Evolutionary conservation across 2,797 vertebrate species (phyloP), one percentile per base, ranked within the genome.

Genomic region (Poeciliopsis infans): DNA sequence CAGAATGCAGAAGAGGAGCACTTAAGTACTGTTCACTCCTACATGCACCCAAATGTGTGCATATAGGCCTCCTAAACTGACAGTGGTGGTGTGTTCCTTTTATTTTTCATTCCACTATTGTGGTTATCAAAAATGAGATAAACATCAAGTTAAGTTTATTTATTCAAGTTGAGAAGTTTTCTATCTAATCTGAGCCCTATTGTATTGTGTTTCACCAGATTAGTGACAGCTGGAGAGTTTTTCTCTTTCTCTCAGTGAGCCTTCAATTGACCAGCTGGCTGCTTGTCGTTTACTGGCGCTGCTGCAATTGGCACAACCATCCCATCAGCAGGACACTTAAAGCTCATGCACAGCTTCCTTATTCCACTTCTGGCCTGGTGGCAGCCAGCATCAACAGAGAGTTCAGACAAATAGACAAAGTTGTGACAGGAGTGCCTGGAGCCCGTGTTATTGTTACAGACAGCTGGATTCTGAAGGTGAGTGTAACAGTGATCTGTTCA

Each of bases 391-490:
- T 99, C 91, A 97, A 99, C 89, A 96, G 88, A 0, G 98, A 99
- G 91, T 99, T 99, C 85, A 94, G 97, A 39, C 95, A 96, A 76
- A 98, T 99, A 0, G 98, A 99, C 83, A 99, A 99, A 91, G 99
- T 99, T 85, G 96, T 97, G 5, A 97, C 97, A 0, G 98, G 98
- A 12, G 95, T 94, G 0, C 96, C 97, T 0, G 97, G 96, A 55
- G 97, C 97, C 0, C 93, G 97, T 43, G 96, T 98, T 25, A 96
- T 99, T 0, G 95, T 99, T 20, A 99, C 98, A 0, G 97, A 99
- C 94, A 97, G 95, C 0, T 99, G 98, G 98, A 96, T 99, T 76
- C 94, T 99, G 86, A 99, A 98, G 92, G 92, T 91, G 69, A 82
- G 76, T 13, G 46, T n/a, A 7, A 41, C 20, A 6, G 3, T 12